Evolutionary conservation across 2,113 vertebrate genomes (phyloP).

Genomic region (Mellivora capensis): DNA sequence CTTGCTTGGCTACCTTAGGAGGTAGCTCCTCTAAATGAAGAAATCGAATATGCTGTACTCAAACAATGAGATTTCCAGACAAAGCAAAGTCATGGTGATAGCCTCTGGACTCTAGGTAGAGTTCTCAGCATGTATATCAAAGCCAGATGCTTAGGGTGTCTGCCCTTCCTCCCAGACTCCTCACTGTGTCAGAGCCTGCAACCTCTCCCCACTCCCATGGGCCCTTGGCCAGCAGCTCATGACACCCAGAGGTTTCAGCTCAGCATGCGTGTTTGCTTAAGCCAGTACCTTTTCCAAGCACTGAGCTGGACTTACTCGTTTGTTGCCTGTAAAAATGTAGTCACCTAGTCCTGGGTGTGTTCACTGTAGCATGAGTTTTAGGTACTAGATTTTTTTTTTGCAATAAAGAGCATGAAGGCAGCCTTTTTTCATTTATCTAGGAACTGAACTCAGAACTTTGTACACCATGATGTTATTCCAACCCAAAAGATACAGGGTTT

Average conservation of each 20-base stretch:
- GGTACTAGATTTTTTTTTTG: neutral
- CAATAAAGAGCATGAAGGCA: neutral
- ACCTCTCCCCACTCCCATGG: neutral
- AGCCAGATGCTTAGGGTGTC: neutral
- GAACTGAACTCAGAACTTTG: neutral
- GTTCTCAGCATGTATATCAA: neutral
- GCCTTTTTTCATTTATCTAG: neutral
- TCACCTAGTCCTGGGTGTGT: neutral
- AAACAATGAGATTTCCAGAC: slow-evolving; percentile 14
- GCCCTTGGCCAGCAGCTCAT: neutral
- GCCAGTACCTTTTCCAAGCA: neutral
- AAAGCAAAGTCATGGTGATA: neutral
- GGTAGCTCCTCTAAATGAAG: neutral
- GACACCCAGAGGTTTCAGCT: neutral
- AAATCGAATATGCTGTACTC: neutral
- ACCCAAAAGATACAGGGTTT: neutral
- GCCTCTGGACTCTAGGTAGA: neutral
- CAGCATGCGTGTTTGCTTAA: neutral
- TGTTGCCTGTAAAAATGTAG: neutral
- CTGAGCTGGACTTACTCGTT: neutral
- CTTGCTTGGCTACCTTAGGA: neutral
- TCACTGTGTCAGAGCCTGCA: neutral
- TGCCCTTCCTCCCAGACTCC: neutral
- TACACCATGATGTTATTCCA: neutral
- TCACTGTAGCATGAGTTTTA: neutral